phyloP scores from a whole-genome alignment of 2,113 vertebrate genomes.

The Cephalopterus ornatus region DNA sequence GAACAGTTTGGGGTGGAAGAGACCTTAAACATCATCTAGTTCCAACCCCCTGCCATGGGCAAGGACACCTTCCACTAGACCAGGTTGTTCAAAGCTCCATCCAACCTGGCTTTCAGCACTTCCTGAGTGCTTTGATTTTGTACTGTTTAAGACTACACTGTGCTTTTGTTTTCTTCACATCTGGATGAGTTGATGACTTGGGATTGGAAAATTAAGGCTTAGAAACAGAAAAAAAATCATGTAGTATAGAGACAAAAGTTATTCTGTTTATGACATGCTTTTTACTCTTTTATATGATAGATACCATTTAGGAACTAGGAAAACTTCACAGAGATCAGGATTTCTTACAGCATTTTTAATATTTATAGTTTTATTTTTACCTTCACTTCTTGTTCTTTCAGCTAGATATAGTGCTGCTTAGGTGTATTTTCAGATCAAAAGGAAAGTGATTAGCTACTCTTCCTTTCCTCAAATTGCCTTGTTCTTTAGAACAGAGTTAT shows the following conservation, averaged over 20 bases:
- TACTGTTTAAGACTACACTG: neutral
- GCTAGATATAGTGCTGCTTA: neutral
- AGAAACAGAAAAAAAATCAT: neutral
- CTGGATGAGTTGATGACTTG: neutral
- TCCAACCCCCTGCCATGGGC: neutral
- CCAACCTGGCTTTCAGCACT: neutral
- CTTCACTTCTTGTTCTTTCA: neutral
- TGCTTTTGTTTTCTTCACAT: neutral
- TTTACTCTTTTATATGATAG: neutral
- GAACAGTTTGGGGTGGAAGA: neutral
- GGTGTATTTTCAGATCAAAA: slow-evolving; percentile 14
- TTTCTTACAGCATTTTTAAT: neutral
- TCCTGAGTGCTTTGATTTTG: neutral
- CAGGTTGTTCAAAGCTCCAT: neutral
- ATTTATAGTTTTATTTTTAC: neutral
- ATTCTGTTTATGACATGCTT: neutral
- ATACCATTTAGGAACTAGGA: neutral
- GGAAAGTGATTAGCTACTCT: neutral
- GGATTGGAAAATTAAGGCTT: neutral
- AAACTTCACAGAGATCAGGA: neutral
- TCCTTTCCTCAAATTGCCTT: neutral
- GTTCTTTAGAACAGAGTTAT: neutral
- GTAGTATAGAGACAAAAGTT: neutral
- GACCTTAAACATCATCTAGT: neutral
- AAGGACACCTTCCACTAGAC: neutral